Base-by-base conservation (phyloP, 53 echinoderm and acorn worm genomes). In the Henricia sp. region DNA sequence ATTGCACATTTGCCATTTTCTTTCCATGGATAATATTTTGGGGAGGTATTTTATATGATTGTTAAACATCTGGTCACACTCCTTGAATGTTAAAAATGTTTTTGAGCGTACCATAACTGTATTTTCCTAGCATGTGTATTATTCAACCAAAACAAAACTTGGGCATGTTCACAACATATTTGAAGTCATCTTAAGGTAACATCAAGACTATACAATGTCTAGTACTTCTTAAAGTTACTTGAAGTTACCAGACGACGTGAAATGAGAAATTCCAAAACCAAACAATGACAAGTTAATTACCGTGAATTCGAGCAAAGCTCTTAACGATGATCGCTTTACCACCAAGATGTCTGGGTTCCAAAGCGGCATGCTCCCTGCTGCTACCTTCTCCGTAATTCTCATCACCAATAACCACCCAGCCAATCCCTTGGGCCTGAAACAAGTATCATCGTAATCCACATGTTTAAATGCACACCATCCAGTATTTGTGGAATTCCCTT, bases 241-340 rank as follows among this genome's bases (percentile, higher is more conserved):
- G 33, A 12, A 17, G 10, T 64, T 35, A 64, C 19, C 23, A 54
- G 19, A 54, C 19, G 4, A 54, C 16, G 21, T 54, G 4, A 54
- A 11, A 54, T 19, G 21, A 20, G 4, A 17, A 54, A 54, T 54
- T 17, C 21, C 4, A 4, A 19, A 17, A 19, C 55, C 13, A 17
- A 17, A 20, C 14, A 6, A 11, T 23, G 19, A 17, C 35, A n/a
- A 20, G 30, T 1, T 41, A 65, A 72, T 82, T 46, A 96, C 96
- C 96, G 86, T 96, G 96, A 40, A 96, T 96, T 74, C 96, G 89
- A n/a, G 96, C 96, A 88, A 96, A 96, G 71, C 96, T 96, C 90
- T 92, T 94, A 29, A 96, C 96, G 71, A 96, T 96, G 70, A 96
- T 96, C 17, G 96, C 96, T 62, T 89, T 77, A 25, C 91, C 96